These are phyloP conservation scores for Muscicapa striata DNA, from an alignment of 2,797 vertebrate genomes.

Conservation along the genomic window DNA sequence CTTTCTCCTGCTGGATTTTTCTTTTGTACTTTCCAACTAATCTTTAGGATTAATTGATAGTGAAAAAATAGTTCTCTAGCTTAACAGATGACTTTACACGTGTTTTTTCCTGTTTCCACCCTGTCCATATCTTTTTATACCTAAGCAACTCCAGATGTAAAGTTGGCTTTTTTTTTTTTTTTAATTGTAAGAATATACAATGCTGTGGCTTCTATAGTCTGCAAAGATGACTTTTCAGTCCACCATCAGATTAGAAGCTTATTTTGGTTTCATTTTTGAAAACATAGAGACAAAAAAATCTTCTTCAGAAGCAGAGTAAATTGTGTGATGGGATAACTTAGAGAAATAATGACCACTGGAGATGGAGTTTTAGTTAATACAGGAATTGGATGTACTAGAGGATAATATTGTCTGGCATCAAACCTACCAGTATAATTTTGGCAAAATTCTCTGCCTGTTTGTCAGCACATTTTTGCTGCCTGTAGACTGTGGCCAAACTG, in stretches of 20 bases:
- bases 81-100: not conserved
- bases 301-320: not conserved
- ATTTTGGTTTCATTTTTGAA: not conserved
- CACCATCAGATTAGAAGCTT: fast-evolving
- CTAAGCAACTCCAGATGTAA: not conserved
- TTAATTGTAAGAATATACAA: not conserved
- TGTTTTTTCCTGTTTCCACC: not conserved
- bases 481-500: not conserved
- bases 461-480: not conserved
- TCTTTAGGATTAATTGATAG: not conserved
- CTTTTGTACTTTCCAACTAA: not conserved
- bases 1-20: not conserved
- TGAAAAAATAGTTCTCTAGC: not conserved
- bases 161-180: not conserved
- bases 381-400: not conserved
- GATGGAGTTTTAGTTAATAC: not conserved
- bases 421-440: not conserved
- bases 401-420: not conserved
- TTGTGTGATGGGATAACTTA: not conserved
- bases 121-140: not conserved
- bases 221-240: not conserved
- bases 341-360: not conserved
- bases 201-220: not conserved
- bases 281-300: not conserved
- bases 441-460: not conserved